Percentiles rank a stretch among this genome's conserved stretches.
Conservation (phyloP, 64 coral and sea anemone genomes). For the Stichodactyla mertensii region DNA sequence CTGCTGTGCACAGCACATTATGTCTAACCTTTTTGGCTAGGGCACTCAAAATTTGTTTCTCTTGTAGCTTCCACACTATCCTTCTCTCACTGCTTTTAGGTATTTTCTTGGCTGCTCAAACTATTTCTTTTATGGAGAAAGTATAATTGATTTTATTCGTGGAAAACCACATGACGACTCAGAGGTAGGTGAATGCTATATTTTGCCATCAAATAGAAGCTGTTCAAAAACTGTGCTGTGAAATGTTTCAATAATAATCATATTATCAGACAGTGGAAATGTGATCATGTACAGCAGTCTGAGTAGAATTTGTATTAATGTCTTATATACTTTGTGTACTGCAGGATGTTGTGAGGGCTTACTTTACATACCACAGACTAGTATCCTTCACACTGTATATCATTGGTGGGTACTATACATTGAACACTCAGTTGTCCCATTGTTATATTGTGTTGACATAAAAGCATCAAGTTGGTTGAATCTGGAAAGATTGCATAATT, state of each 20-base stretch:
- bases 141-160: conserved; percentile 90
- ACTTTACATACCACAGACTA: conserved; percentile 80
- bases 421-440: neutral
- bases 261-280: too few species aligned
- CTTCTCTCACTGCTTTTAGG: conserved; percentile 26
- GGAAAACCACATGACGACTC: conserved; percentile 34
- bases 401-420: conserved; percentile 46
- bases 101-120: conserved; percentile 92
- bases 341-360: conserved; percentile 77
- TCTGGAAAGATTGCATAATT: neutral
- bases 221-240: too few species aligned
- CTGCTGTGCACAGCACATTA: too few species aligned
- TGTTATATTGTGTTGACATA: too few species aligned
- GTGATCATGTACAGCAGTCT: too few species aligned
- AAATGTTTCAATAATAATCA: too few species aligned
- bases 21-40: too few species aligned
- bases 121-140: conserved; percentile 99
- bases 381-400: conserved; percentile 70
- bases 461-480: too few species aligned
- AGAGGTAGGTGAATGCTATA: neutral
- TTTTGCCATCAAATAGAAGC: too few species aligned
- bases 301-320: too few species aligned
- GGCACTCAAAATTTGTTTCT: too few species aligned
- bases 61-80: too few species aligned
- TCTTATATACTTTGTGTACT: neutral